Percentiles rank a stretch among this genome's conserved stretches.
Conservation (phyloP, 1,140 invertebrate genomes). For the Cherax destructor region DNA sequence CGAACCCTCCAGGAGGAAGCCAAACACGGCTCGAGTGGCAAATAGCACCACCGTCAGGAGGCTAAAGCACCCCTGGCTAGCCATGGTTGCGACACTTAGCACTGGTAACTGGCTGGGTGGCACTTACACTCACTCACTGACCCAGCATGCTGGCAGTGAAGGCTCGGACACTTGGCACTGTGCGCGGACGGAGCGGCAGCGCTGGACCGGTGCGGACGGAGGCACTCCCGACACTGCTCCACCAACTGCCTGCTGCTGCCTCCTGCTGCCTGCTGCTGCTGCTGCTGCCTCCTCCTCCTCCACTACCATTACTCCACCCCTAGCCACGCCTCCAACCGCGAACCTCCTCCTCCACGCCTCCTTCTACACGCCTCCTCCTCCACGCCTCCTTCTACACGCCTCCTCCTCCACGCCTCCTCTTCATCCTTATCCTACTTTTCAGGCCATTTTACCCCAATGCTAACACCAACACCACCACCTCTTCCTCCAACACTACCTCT, state of each 20-base stretch:
- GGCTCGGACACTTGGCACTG: constrained; percentile 42
- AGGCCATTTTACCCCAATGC: too few species aligned
- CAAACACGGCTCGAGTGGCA: constrained; percentile 45
- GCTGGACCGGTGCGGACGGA: constrained; percentile 54
- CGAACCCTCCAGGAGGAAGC: constrained; percentile 82
- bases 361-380: not conserved
- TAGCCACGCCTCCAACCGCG: not conserved
- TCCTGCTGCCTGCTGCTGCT: not conserved
- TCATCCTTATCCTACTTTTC: too few species aligned
- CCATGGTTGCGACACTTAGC: constrained; percentile 42
- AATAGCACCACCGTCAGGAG: constrained; percentile 53
- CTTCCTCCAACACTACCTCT: not conserved
- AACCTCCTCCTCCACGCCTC: not conserved
- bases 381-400: not conserved
- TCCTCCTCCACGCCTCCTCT: too few species aligned
- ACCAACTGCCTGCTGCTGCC: constrained; percentile 7
- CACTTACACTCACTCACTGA: constrained; percentile 18
- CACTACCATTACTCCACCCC: not conserved
- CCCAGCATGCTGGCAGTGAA: constrained; percentile 2
- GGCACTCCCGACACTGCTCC: constrained; percentile 39
- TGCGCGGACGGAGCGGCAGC: constrained; percentile 47
- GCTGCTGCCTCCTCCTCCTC: not conserved
- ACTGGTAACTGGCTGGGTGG: not conserved
- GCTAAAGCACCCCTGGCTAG: constrained; percentile 29
- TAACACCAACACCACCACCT: too few species aligned